A percentile compares a stretch with the other conserved stretches of the same genome.
Conservation (phyloP, 2,797 vertebrate genomes). For the Allobates femoralis region DNA sequence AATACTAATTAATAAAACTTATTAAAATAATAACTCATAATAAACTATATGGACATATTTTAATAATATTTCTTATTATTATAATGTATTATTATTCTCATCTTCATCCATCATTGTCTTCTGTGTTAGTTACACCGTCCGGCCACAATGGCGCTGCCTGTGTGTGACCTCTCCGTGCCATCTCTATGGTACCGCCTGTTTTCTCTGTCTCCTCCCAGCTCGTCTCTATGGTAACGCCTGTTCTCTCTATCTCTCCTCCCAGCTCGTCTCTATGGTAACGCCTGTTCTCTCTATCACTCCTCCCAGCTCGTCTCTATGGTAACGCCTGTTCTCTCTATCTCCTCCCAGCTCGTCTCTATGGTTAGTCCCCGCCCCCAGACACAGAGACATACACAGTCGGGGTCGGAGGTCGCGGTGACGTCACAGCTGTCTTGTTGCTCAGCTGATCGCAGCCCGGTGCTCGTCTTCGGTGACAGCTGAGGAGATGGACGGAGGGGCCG, state of each 20-base stretch:
- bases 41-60: no score
- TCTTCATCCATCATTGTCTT: neutral
- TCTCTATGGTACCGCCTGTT: constrained; percentile 3
- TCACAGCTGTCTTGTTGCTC: constrained; percentile 56
- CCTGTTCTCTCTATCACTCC: no score
- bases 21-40: no score
- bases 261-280: neutral
- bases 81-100: no score
- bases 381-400: neutral
- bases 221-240: no score
- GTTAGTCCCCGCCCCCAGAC: constrained; percentile 4
- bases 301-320: no score
- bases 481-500: constrained; percentile 25
- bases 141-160: neutral
- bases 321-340: neutral
- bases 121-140: neutral
- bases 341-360: constrained; percentile 13
- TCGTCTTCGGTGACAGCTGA: neutral
- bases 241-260: neutral
- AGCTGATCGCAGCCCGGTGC: constrained; percentile 41
- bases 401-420: constrained; percentile 42
- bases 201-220: no score
- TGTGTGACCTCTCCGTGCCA: neutral
- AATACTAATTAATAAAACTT: no score
- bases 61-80: neutral